Conservation (phyloP, 2,113 vertebrate species). For the Nycticebus coucang region DNA sequence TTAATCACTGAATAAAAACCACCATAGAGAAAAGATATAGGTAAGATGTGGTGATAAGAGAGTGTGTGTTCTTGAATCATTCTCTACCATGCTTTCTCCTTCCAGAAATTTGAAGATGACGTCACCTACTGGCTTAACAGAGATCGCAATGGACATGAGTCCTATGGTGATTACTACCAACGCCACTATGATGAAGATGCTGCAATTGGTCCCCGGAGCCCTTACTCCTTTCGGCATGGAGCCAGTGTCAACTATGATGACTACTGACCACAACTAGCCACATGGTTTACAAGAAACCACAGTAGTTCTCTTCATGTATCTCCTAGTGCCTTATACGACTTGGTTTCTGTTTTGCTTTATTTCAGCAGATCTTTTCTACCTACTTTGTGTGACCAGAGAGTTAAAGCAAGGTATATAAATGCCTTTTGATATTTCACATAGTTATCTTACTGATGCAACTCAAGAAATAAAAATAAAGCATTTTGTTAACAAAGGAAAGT, state of each 20-base stretch:
- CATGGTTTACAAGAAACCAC: rapidly evolving
- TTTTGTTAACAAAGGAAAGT: slow-evolving; percentile 52
- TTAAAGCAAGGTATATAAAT: background rate
- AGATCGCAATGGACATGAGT: slow-evolving; percentile 86
- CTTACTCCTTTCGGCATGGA: slow-evolving; percentile 88
- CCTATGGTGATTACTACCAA: slow-evolving; percentile 89
- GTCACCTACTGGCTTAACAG: slow-evolving; percentile 93
- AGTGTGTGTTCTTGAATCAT: rapidly evolving
- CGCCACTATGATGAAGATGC: slow-evolving; percentile 95
- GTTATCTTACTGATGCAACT: background rate
- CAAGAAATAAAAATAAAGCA: slow-evolving; percentile 71
- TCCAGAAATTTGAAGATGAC: slow-evolving; percentile 95
- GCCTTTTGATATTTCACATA: background rate
- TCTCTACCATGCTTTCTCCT: background rate
- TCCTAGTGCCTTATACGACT: rapidly evolving
- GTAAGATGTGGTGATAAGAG: background rate
- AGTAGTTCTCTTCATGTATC: background rate
- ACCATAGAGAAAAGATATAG: background rate
- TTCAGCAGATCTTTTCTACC: background rate
- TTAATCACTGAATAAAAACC: background rate
- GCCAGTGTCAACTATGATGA: slow-evolving; percentile 96
- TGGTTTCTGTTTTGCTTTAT: background rate
- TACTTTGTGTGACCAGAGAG: background rate
- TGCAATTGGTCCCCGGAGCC: slow-evolving; percentile 87
- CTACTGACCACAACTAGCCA: slow-evolving; percentile 81